phyloP scores from a whole-genome alignment of 2,888 invertebrate species.

The Xestia rhomboidea region DNA sequence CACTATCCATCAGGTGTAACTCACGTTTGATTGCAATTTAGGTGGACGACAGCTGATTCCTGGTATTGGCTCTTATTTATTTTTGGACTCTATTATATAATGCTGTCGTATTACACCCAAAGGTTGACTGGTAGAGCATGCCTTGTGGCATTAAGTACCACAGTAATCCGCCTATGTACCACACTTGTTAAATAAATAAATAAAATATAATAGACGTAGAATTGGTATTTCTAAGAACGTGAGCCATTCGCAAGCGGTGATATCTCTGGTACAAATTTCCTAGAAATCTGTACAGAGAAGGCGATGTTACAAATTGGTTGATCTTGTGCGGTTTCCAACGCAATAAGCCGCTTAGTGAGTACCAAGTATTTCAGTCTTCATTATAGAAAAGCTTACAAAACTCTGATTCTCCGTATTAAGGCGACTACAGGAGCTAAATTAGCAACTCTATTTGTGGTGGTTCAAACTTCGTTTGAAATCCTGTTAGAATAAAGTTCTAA shows the following conservation, averaged over 20 bases:
- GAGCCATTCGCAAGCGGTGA: neutral
- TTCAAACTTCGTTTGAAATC: too few relatives aligned
- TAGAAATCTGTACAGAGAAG: neutral
- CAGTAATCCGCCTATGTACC: too few relatives aligned
- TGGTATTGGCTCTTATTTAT: too few relatives aligned
- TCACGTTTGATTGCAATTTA: neutral
- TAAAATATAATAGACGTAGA: neutral
- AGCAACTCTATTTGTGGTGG: too few relatives aligned
- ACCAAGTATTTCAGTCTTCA: neutral
- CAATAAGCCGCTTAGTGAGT: conserved; percentile 2
- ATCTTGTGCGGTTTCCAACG: neutral
- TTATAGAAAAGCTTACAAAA: neutral
- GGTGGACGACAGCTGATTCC: too few relatives aligned
- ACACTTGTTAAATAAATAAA: too few relatives aligned
- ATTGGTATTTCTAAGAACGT: conserved; percentile 16
- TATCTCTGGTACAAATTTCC: neutral
- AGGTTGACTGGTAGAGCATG: too few relatives aligned
- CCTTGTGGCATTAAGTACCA: too few relatives aligned
- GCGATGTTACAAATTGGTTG: neutral
- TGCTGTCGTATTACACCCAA: too few relatives aligned
- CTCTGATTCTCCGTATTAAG: neutral
- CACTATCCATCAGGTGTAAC: neutral
- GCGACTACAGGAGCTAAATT: too few relatives aligned
- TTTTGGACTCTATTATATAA: too few relatives aligned
- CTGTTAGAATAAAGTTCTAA: too few relatives aligned